These are phyloP conservation scores for Brassicogethes aeneus DNA, from an alignment of 2,888 invertebrate species.

Conservation along the genomic window DNA sequence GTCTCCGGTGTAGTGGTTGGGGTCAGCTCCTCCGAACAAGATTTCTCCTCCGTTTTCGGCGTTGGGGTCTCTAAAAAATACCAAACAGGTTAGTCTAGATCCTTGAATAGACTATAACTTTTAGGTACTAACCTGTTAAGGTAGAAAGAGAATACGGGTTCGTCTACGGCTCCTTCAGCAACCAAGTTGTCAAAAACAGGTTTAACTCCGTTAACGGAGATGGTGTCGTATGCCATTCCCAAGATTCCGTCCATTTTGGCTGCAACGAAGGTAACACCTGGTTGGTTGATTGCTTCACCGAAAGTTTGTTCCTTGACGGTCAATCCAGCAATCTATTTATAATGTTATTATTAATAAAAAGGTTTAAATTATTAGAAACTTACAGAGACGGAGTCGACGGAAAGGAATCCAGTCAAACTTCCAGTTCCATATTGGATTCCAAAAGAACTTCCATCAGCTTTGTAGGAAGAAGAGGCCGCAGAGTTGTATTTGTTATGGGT, in stretches of 20 bases:
- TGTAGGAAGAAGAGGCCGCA: slow-evolving; percentile 70
- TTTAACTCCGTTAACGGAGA: slow-evolving; percentile 75
- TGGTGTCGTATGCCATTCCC: slow-evolving; percentile 53
- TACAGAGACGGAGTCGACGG: slow-evolving; percentile 79
- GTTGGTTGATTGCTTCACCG: slow-evolving; percentile 89
- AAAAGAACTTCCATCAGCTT: slow-evolving; percentile 83
- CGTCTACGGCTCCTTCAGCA: slow-evolving; percentile 55
- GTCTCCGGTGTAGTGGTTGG: slow-evolving; percentile 74
- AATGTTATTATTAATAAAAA: background rate
- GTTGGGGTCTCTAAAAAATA: slow-evolving; percentile 55
- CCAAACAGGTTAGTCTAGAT: too few relatives aligned
- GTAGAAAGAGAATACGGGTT: slow-evolving; percentile 84
- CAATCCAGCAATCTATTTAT: slow-evolving; percentile 1
- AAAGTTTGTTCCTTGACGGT: slow-evolving; percentile 57
- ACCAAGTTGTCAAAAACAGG: slow-evolving; percentile 87
- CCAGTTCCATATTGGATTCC: slow-evolving; percentile 94
- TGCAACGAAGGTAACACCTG: slow-evolving; percentile 85
- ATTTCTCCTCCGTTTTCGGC: slow-evolving; percentile 74
- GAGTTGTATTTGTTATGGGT: slow-evolving; percentile 95
- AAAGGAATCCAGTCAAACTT: slow-evolving; percentile 90
- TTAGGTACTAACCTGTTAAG: slow-evolving; percentile 52
- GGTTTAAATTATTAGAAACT: slow-evolving; percentile 43
- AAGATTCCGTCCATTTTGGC: slow-evolving; percentile 73
- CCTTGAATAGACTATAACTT: background rate
- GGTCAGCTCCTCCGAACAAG: slow-evolving; percentile 91